These are phyloP conservation scores for Brachyhypopomus gauderio DNA, from an alignment of 2,113 vertebrate genomes.

Conservation along the genomic window DNA sequence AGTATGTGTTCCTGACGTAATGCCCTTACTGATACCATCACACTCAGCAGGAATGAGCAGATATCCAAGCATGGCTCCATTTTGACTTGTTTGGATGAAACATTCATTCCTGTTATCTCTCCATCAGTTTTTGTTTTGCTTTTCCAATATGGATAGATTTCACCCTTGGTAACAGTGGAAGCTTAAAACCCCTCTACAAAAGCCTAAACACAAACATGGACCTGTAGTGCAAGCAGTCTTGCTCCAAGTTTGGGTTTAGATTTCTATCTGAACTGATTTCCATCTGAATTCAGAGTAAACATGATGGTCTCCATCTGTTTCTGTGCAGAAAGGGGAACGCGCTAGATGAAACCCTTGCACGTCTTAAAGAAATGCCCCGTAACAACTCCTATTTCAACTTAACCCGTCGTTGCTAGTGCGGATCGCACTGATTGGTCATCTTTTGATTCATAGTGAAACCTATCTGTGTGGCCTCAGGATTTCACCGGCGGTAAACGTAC, in stretches of 20 bases:
- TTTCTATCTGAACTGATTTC: conserved; percentile 67
- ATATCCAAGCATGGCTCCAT: conserved; percentile 64
- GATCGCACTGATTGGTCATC: conserved; percentile 17
- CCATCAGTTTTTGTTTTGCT: conserved; percentile 67
- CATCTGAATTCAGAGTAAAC: conserved; percentile 70
- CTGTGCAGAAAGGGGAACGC: conserved; percentile 49
- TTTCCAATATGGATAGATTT: conserved; percentile 67
- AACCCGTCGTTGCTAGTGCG: conserved; percentile 40
- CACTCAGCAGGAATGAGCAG: conserved; percentile 57
- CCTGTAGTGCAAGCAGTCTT: conserved; percentile 57
- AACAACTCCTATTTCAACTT: conserved; percentile 53
- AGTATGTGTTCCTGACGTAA: conserved; percentile 37
- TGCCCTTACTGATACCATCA: conserved; percentile 60
- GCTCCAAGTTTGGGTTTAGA: conserved; percentile 61
- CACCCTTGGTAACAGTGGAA: conserved; percentile 64
- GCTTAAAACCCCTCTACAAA: conserved; percentile 59
- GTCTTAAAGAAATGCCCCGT: conserved; percentile 49
- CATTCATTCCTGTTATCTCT: conserved; percentile 62
- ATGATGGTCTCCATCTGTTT: conserved; percentile 64
- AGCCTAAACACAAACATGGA: conserved; percentile 62
- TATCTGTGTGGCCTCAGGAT: conserved; percentile 34
- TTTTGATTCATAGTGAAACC: conserved; percentile 32
- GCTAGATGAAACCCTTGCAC: conserved; percentile 55
- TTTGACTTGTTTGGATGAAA: conserved; percentile 69
- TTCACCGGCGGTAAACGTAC: background rate